These are phyloP conservation scores for Erebia ligea DNA, from an alignment of 2,888 invertebrate species.

Conservation along the genomic window DNA sequence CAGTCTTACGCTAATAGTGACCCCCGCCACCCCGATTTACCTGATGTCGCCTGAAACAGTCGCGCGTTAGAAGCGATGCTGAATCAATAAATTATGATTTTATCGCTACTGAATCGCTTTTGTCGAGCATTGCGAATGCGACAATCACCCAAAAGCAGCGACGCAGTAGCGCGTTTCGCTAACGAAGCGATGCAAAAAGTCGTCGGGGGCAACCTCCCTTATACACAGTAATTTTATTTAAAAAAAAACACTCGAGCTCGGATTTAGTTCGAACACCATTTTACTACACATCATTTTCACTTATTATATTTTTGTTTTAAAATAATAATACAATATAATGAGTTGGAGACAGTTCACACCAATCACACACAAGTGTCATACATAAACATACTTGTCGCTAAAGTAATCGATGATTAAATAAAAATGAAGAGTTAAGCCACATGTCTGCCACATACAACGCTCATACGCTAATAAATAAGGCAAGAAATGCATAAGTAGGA, in stretches of 20 bases:
- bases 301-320: slow-evolving; percentile 24
- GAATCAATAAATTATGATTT: no score
- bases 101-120: no score
- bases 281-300: slow-evolving; percentile 36
- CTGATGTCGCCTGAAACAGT: no score
- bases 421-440: slow-evolving; percentile 8
- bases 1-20: no score
- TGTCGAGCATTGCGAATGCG: no score
- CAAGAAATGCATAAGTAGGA: slow-evolving; percentile 35
- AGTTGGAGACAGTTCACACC: slow-evolving; percentile 27
- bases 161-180: no score
- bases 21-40: no score
- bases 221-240: slow-evolving; percentile 10
- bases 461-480: slow-evolving; percentile 31
- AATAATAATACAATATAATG: slow-evolving; percentile 21
- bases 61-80: no score
- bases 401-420: neutral
- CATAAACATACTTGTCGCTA: neutral
- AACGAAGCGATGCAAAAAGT: no score
- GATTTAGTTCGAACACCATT: neutral
- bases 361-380: slow-evolving; percentile 16
- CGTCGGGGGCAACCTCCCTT: neutral
- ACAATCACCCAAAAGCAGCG: no score
- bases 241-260: neutral
- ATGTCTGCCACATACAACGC: slow-evolving; percentile 22